Conservation (phyloP, 2,113 vertebrate genomes). For the Lycocorax pyrrhopterus region DNA sequence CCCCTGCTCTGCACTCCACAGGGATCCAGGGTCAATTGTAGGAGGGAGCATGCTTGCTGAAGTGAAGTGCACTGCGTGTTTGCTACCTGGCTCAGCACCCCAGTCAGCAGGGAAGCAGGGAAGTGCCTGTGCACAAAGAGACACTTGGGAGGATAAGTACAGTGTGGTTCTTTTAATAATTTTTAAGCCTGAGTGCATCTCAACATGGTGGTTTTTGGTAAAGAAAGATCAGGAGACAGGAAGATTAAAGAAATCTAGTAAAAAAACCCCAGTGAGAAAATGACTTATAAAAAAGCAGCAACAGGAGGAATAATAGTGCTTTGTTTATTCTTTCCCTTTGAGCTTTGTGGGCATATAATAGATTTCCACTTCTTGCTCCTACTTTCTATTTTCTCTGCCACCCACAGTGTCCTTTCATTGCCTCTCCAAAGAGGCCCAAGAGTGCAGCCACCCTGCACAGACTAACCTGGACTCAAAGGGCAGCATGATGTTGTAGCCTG, state of each 20-base stretch:
- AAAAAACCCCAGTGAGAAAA: not conserved
- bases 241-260: not conserved
- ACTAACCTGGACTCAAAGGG: conserved; percentile 14
- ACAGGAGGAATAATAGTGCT: conserved; percentile 7
- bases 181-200: conserved; percentile 15
- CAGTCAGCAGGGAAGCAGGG: not conserved
- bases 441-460: not conserved
- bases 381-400: conserved; percentile 37
- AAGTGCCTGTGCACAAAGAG: not conserved
- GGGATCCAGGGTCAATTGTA: not conserved
- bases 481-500: not conserved
- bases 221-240: conserved; percentile 2
- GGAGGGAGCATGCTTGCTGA: not conserved
- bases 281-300: not conserved
- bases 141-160: not conserved
- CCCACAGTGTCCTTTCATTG: conserved; percentile 38
- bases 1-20: rapidly evolving
- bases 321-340: conserved; percentile 45
- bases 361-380: conserved; percentile 38
- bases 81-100: not conserved
- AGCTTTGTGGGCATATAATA: conserved; percentile 25
- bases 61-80: not conserved
- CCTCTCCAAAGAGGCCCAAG: not conserved
- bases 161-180: not conserved
- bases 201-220: not conserved